Base-by-base conservation (phyloP, 2,888 invertebrate genomes). In the Palloptera scutellata region DNA sequence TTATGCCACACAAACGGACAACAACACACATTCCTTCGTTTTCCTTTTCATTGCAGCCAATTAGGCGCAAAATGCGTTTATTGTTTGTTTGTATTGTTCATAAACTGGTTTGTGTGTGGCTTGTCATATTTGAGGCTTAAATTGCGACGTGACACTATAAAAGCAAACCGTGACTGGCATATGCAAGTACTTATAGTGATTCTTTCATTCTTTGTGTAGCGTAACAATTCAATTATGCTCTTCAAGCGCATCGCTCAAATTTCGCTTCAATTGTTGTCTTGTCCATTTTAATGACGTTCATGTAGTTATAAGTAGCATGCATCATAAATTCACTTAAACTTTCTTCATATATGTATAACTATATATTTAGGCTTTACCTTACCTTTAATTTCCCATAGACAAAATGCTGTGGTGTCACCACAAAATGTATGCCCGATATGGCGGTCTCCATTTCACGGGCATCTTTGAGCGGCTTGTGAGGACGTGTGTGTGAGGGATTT, bases 311-410 rank as follows among this genome's bases (percentile, higher is more conserved):
- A 13, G 48, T 15, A 8, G 48, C 8, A 1, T 0, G 48, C 4
- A 11, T 1, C n/a, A n/a, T 8, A 4, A 6, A 11, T 48, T 57
- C 48, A 40, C 48, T 15, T 57, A 63, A 57, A 30, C 3, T 30
- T 30, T 30, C 2, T 30, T 2, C 6, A 30, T 30, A 4, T 30
- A 2, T 30, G 30, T 6, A 10, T 40, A 45, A 30, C n/a, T 13
- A 6, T 9, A 12, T 4, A 8, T 61, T 17, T n/a, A 6, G n/a
- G 10, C 12, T 12, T 58, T 19, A n/a, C 66, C 74, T 75, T 76
- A 84, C 87, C 82, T 87, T 88, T 67, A 88, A 81, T 77, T 87
- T 86, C 48, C 87, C 87, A 67, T 80, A 80, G 63, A 78, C 75
- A 75, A 88, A 88, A 77, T 87, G 87, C 20, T 86, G 84, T 41